Conservation (phyloP, 2,888 invertebrate species). For the Athetis lepigone region DNA sequence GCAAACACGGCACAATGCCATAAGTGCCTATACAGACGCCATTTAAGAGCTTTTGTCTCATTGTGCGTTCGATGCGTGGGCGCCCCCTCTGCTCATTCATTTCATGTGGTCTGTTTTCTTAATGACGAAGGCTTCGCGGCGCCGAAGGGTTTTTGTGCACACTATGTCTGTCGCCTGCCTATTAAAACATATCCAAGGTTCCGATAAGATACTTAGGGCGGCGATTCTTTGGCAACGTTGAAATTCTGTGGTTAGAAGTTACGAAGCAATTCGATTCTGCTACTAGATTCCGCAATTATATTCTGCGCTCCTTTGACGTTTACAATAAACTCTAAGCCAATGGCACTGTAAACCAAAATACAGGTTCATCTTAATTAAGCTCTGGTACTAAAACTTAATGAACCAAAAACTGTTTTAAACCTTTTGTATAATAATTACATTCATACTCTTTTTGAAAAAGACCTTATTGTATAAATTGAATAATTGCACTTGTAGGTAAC, state of each 20-base stretch:
- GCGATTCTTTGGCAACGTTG: conserved; percentile 5
- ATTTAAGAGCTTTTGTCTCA: conserved; percentile 82
- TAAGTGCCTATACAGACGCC: conserved; percentile 71
- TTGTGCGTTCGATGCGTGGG: conserved; percentile 81
- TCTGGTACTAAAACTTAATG: too few relatives aligned
- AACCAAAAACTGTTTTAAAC: too few relatives aligned
- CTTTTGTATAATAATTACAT: too few relatives aligned
- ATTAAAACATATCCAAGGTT: conserved; percentile 57
- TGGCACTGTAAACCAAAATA: too few relatives aligned
- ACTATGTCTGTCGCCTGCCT: conserved; percentile 63
- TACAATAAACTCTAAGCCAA: too few relatives aligned
- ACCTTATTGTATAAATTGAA: too few relatives aligned
- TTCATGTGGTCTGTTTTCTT: conserved; percentile 82
- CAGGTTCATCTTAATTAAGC: too few relatives aligned
- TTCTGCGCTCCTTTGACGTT: too few relatives aligned
- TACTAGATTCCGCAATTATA: too few relatives aligned
- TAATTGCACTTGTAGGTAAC: too few relatives aligned
- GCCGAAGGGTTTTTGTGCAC: conserved; percentile 71
- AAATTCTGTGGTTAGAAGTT: background rate
- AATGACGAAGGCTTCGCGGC: conserved; percentile 80
- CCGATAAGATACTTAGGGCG: conserved; percentile 37
- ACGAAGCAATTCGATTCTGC: background rate
- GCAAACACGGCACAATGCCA: conserved; percentile 66
- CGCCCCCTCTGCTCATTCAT: conserved; percentile 85
- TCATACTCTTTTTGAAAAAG: too few relatives aligned